Conservation (phyloP, 92 coral and sea anemone genomes). For the Epizoanthus illoricatus region DNA sequence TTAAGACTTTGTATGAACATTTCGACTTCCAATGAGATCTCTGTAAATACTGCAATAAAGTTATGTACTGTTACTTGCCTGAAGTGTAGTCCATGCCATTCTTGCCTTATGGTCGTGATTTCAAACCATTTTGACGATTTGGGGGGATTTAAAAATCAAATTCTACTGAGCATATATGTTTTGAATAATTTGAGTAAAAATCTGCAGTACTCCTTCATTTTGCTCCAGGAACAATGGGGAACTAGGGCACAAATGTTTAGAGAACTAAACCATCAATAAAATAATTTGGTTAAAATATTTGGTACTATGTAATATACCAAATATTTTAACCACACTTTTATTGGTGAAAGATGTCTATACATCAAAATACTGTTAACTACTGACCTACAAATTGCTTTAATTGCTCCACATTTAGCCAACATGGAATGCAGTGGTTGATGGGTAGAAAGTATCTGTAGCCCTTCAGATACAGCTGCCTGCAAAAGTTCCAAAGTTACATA, state of each 20-base stretch:
- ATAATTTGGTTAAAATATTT: not conserved
- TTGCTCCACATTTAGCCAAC: conserved; percentile 96
- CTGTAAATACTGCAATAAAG: too few species aligned
- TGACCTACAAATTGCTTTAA: conserved; percentile 94
- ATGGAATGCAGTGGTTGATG: conserved; percentile 85
- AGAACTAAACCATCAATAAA: too few species aligned
- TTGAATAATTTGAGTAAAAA: not conserved
- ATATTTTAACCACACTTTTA: not conserved
- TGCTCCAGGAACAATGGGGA: too few species aligned
- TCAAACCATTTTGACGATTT: too few species aligned
- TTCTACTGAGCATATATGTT: not conserved
- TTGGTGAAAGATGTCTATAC: not conserved
- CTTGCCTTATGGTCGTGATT: too few species aligned
- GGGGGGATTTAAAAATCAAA: not conserved
- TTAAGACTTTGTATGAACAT: too few species aligned
- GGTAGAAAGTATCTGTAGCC: conserved; percentile 82
- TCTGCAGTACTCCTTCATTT: too few species aligned
- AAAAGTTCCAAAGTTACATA: not conserved
- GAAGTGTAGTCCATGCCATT: too few species aligned
- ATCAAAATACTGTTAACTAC: not conserved
- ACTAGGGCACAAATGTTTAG: too few species aligned
- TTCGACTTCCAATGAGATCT: too few species aligned
- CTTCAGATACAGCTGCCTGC: conserved; percentile 82
- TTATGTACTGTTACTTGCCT: too few species aligned
- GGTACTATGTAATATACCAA: not conserved